phyloP scores from a whole-genome alignment of 2,888 invertebrate species.

The Argyra leucocephala region DNA sequence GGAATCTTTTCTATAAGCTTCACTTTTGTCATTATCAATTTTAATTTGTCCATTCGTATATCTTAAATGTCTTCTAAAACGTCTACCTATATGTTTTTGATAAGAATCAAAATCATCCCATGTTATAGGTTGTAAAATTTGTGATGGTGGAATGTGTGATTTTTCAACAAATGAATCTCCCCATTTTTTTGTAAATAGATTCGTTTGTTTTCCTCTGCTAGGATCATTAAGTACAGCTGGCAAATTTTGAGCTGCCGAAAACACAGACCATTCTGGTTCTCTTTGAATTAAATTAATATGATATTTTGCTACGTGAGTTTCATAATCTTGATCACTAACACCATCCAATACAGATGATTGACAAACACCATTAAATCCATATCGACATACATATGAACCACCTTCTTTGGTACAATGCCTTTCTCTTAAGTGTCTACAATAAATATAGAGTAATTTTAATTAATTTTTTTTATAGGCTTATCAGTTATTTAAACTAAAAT shows the following conservation, averaged over 20 bases:
- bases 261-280: slow-evolving; percentile 49
- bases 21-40: slow-evolving; percentile 18
- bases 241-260: slow-evolving; percentile 85
- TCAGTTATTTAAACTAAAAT: not conserved
- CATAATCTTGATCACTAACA: slow-evolving; percentile 77
- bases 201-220: slow-evolving; percentile 74
- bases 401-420: slow-evolving; percentile 77
- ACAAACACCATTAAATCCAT: slow-evolving; percentile 80
- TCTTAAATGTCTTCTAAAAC: slow-evolving; percentile 54
- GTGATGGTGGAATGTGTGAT: slow-evolving; percentile 63
- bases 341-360: slow-evolving; percentile 80
- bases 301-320: slow-evolving; percentile 68
- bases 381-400: slow-evolving; percentile 76
- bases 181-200: slow-evolving; percentile 97
- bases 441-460: slow-evolving; percentile 10
- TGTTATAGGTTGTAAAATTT: slow-evolving; percentile 72
- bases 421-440: slow-evolving; percentile 63
- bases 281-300: slow-evolving; percentile 45
- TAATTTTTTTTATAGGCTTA: slow-evolving; percentile 2
- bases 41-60: slow-evolving; percentile 29
- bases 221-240: slow-evolving; percentile 95
- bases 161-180: slow-evolving; percentile 89
- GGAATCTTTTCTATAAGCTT: slow-evolving; percentile 12
- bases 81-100: slow-evolving; percentile 63
- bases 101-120: slow-evolving; percentile 80